Percentiles rank a stretch among this genome's conserved stretches.
Evolutionary conservation across 2,888 invertebrate species (phyloP).

Genomic region (Macaria liturata): DNA sequence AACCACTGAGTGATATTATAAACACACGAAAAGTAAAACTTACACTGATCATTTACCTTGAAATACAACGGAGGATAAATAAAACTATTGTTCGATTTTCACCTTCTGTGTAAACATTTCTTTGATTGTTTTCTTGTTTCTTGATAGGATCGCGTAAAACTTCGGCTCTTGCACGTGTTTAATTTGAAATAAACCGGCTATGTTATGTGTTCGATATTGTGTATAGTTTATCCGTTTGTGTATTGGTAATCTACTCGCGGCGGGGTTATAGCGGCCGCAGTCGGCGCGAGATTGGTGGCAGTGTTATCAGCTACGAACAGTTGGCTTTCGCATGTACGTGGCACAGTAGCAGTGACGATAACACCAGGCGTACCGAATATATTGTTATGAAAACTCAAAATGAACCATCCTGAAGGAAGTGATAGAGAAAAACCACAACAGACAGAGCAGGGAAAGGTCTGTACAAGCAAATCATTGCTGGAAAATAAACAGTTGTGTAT

Average conservation of each 20-base stretch:
- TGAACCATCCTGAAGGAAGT: constrained; percentile 52
- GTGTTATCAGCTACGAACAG: constrained; percentile 63
- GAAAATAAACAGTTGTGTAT: not conserved
- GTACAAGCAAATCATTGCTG: constrained; percentile 28
- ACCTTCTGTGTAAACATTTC: constrained; percentile 26
- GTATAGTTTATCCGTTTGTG: constrained; percentile 22
- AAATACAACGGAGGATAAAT: no score
- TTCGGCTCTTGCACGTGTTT: constrained; percentile 37
- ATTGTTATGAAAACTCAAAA: constrained; percentile 33
- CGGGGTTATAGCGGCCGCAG: constrained; percentile 39
- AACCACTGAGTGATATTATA: no score
- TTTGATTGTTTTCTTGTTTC: constrained; percentile 23
- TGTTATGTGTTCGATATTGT: constrained; percentile 42
- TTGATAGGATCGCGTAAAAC: not conserved
- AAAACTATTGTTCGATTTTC: no score
- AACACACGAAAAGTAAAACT: no score
- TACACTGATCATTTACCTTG: no score
- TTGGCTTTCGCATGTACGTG: constrained; percentile 66
- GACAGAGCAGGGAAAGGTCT: constrained; percentile 51
- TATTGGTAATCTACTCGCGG: constrained; percentile 45
- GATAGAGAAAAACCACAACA: constrained; percentile 39
- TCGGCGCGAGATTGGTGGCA: constrained; percentile 39
- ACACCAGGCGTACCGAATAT: constrained; percentile 2
- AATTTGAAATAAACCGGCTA: constrained; percentile 50
- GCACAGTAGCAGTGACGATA: constrained; percentile 73